Evolutionary conservation across 1,140 invertebrate species (phyloP), one percentile per base, ranked within the genome.

Genomic region (Trichogramma pretiosum): DNA sequence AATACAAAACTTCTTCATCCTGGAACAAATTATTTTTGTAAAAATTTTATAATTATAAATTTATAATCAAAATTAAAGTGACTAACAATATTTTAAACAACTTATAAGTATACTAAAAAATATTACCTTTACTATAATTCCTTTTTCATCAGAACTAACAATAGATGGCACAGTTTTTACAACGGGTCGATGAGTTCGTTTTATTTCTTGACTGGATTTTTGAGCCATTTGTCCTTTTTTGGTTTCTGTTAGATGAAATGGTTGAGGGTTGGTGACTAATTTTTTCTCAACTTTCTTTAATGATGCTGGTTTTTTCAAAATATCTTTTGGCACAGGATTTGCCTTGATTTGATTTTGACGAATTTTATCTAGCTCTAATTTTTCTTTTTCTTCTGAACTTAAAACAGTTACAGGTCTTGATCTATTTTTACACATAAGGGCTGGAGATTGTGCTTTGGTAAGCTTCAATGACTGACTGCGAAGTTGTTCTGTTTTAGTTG

Each of bases 381-480:
- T 41, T 37, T 73, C 70, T 14, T 54, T 48, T 44, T 74, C 61
- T 11, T 64, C 60, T 5, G 54, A 55, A 26, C 60, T 70, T 5
- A 65, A 16, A 8, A 58, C 53, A 1, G 32, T 54, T 2, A 56
- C 46, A 5, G 56, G 41, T 10, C 71, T 56, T 0, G 38, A 26
- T 37, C 74, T 63, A 3, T 37, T 53, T 38, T 73, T 75, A 0
- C 67, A 70, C 30, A 49, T 53, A 5, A 75, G 54, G 3, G 60
- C 61, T 5, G 73, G 74, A 3, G 73, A 73, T 3, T 63, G 48
- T 3, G 74, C 67, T 5, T 59, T 48, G 3, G 73, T 75, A 3
- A 60, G 41, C 34, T 65, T 64, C 2, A 65, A 22, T 2, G 56
- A 43, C 0, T 46, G 38, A 28, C 35, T 53, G 50, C 56, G 56